Conservation (phyloP, 2,888 invertebrate species). For the Drosophila tripunctata region DNA sequence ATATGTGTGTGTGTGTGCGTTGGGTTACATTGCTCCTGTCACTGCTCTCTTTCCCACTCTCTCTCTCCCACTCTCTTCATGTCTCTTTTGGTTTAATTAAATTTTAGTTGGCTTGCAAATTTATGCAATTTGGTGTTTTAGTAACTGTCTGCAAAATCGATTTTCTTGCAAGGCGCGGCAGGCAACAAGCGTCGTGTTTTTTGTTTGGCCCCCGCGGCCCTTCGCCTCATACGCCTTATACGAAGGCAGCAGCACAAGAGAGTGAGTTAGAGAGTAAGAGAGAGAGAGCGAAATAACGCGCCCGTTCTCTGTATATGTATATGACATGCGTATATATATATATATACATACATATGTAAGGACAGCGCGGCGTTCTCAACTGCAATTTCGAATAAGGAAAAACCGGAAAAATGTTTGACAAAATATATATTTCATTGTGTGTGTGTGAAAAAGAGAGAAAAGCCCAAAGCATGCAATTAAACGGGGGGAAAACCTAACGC, state of each 20-base stretch:
- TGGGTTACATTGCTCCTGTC: conserved; percentile 38
- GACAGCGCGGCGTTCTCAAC: conserved; percentile 47
- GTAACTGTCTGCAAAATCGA: conserved; percentile 70
- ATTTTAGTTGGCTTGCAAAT: conserved; percentile 43
- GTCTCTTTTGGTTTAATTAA: conserved; percentile 48
- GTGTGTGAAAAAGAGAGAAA: conserved; percentile 41
- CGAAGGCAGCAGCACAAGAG: conserved; percentile 39
- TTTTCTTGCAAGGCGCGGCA: conserved; percentile 77
- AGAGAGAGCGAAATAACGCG: conserved; percentile 18
- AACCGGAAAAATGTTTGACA: conserved; percentile 75
- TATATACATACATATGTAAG: conserved; percentile 47
- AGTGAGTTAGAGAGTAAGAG: conserved; percentile 31
- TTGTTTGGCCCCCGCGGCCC: conserved; percentile 44
- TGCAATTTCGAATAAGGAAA: conserved; percentile 76
- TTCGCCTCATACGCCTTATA: conserved; percentile 27
- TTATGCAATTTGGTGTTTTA: conserved; percentile 57
- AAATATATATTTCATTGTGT: conserved; percentile 44
- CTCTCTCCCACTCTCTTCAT: too few species aligned
- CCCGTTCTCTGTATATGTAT: conserved; percentile 28
- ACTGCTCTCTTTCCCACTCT: too few species aligned
- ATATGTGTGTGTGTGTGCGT: conserved; percentile 28
- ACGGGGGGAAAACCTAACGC: conserved; percentile 42
- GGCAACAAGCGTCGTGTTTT: conserved; percentile 71
- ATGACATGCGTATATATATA: conserved; percentile 10
- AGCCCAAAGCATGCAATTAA: conserved; percentile 45